A percentile compares a stretch with the other conserved stretches of the same genome.
These are phyloP conservation scores for Polydrusus pterygomalis DNA, from an alignment of 2,888 invertebrate genomes.

Conservation along the genomic window DNA sequence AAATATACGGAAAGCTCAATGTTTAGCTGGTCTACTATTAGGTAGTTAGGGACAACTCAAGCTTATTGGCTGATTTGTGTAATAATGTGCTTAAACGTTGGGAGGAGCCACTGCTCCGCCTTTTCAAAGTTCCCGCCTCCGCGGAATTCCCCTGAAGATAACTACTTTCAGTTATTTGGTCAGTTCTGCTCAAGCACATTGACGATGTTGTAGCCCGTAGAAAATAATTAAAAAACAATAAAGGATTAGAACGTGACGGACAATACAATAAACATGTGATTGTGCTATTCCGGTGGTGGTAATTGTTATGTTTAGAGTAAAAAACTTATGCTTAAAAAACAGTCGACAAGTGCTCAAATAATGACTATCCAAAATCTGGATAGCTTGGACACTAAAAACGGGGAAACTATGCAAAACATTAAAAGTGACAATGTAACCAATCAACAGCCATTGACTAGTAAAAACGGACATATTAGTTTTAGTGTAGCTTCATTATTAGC, in stretches of 20 bases:
- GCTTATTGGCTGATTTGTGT: conserved; percentile 62
- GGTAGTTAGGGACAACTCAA: conserved; percentile 61
- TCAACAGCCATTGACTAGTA: conserved; percentile 67
- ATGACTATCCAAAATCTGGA: conserved; percentile 80
- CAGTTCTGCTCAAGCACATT: conserved; percentile 65
- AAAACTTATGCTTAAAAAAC: conserved; percentile 77
- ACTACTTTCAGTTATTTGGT: conserved; percentile 62
- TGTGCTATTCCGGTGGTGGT: conserved; percentile 41
- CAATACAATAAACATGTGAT: conserved; percentile 41
- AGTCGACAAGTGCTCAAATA: conserved; percentile 76
- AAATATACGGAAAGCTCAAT: conserved; percentile 28
- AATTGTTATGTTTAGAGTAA: conserved; percentile 26
- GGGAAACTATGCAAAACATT: conserved; percentile 67
- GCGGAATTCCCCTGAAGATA: conserved; percentile 53
- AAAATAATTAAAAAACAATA: conserved; percentile 54
- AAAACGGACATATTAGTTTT: conserved; percentile 84
- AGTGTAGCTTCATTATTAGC: conserved; percentile 92
- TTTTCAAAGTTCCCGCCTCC: conserved; percentile 50
- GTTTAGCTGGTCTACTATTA: conserved; percentile 57
- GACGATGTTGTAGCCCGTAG: conserved; percentile 60
- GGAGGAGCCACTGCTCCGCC: conserved; percentile 60
- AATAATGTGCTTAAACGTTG: conserved; percentile 61
- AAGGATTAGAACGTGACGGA: conserved; percentile 48
- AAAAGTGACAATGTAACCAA: conserved; percentile 48
- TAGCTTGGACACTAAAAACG: conserved; percentile 67